These are phyloP conservation scores for Coecobrya sp. DNA, from an alignment of 2,888 invertebrate species.

Conservation along the genomic window DNA sequence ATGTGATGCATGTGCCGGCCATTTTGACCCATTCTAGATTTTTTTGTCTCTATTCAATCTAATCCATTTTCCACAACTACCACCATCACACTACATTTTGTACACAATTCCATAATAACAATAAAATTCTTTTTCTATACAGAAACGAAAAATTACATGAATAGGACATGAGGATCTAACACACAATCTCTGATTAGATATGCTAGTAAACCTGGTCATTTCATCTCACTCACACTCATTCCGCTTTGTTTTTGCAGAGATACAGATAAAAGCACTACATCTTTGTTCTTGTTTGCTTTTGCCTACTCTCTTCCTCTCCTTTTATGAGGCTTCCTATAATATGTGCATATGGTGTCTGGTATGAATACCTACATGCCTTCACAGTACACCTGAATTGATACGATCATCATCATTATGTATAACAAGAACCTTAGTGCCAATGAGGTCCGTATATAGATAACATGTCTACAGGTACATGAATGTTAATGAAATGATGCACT, in stretches of 20 bases:
- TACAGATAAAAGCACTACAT: neutral
- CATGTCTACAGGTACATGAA: neutral
- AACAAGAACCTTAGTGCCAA: conserved; percentile 22
- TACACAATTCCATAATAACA: conserved; percentile 32
- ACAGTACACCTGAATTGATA: conserved; percentile 34
- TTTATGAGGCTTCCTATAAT: neutral
- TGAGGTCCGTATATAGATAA: conserved; percentile 20
- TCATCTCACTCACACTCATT: conserved; percentile 22
- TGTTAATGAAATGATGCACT: conserved; percentile 42
- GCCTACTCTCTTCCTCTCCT: conserved; percentile 36
- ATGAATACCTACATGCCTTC: neutral
- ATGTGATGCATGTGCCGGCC: conserved; percentile 49
- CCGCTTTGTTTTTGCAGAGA: neutral
- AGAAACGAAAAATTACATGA: conserved; percentile 22
- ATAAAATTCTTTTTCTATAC: conserved; percentile 35
- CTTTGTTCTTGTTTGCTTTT: conserved; percentile 34
- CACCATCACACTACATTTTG: conserved; percentile 2
- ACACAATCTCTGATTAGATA: conserved; percentile 75
- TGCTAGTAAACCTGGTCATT: conserved; percentile 72
- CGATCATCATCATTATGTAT: conserved; percentile 25
- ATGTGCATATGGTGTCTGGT: neutral
- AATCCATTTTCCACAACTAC: conserved; percentile 68
- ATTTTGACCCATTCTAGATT: conserved; percentile 74
- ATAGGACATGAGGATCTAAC: conserved; percentile 60
- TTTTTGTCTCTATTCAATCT: conserved; percentile 71